Conservation (phyloP, 2,113 vertebrate species). For the Hyperopisus bebe region DNA sequence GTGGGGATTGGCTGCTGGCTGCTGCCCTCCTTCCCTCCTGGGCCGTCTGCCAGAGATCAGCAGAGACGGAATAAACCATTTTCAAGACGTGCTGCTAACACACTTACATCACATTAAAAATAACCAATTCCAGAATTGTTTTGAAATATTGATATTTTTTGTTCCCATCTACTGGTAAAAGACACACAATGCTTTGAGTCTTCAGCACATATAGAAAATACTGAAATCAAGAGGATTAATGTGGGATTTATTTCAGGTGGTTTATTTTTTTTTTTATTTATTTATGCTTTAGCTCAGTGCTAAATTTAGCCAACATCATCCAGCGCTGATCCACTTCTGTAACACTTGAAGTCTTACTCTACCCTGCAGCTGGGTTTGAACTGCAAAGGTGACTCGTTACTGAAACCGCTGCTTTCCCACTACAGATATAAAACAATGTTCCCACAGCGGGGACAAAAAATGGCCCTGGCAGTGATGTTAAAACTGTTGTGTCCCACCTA, state of each 20-base stretch:
- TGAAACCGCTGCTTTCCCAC: neutral
- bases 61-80: slow-evolving; percentile 1
- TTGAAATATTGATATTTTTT: neutral
- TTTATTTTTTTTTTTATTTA: neutral
- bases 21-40: slow-evolving; percentile 39
- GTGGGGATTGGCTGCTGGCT: slow-evolving; percentile 33
- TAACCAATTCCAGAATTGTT: neutral
- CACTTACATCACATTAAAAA: neutral
- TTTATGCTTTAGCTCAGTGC: neutral
- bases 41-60: slow-evolving; percentile 35
- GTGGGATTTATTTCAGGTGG: slow-evolving; percentile 38
- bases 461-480: neutral
- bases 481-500: neutral
- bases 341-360: neutral
- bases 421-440: neutral
- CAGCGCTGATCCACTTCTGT: neutral
- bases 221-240: slow-evolving; percentile 20
- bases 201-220: neutral
- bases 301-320: neutral
- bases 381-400: neutral
- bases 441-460: neutral
- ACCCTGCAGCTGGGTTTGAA: neutral
- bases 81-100: no score
- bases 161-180: neutral
- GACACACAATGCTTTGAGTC: neutral